Base-by-base conservation (phyloP, 2,888 invertebrate genomes). In the Nebria brevicollis region DNA sequence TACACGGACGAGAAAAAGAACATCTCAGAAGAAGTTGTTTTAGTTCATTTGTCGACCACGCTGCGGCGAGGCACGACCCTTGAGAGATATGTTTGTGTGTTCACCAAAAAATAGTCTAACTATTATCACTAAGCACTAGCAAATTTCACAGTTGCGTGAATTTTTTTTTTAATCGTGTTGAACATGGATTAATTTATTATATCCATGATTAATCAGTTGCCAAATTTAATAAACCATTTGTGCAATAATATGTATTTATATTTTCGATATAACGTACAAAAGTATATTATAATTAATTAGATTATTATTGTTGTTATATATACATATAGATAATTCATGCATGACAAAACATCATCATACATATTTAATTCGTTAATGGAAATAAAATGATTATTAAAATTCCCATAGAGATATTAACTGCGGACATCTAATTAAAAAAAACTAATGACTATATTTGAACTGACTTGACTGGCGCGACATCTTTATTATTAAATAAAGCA, bases 11-110 rank as follows among this genome's bases (percentile, higher is more conserved):
- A 72, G 72, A 77, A 78, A 78, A 72, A 78, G 77, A 72, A 72
- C 72, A 72, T 78, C 77, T 78, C 72, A 65, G 25, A 5, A 70
- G 70, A 13, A 72, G 72, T 78, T 72, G 77, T 78, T 79, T 79
- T 79, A 74, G 79, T 66, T 41, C 66, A 70, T 34, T 70, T 54
- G 54, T 54, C 54, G 41, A 41, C 73, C 54, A 66, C 54, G 8
- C 20, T 20, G 54, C 54, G 54, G 8, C 54, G 54, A 2, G 54
- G 2, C 7, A 8, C 54, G 54, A 73, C 74, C 74, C 68, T 68
- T 66, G 66, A 79, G 42, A 74, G 66, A 74, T 79, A 74, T 79
- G 74, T 74, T 73, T 72, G 54, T 70, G 70, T 72, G n/a, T 78
- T 43, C 65, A 72, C 77, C 73, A 78, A 78, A 78, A 78, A 78